Evolutionary conservation across 1,140 invertebrate species (phyloP).

Genomic region (Drosophila quadrilineata): DNA sequence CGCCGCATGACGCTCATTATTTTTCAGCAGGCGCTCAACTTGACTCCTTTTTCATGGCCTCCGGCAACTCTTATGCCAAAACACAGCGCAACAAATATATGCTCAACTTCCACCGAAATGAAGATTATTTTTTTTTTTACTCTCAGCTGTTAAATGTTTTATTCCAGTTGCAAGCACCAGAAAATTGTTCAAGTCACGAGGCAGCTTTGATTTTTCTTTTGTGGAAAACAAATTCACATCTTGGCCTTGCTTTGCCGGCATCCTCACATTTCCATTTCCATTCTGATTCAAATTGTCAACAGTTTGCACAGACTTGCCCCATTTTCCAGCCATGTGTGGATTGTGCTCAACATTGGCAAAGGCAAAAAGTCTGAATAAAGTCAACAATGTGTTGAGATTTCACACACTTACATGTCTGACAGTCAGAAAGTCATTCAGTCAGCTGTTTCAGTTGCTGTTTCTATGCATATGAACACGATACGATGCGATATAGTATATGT

Average conservation of each 20-base stretch:
- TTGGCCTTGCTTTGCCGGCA: constrained; percentile 22
- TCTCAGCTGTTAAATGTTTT: constrained; percentile 38
- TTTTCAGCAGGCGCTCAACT: constrained; percentile 23
- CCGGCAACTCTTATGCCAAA: neutral
- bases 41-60: constrained; percentile 1
- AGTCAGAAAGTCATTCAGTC: constrained; percentile 32
- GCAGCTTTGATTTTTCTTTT: no score
- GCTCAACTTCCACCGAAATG: no score
- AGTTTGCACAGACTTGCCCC: constrained; percentile 51
- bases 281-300: constrained; percentile 66
- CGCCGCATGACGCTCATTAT: constrained; percentile 33
- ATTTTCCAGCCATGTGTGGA: constrained; percentile 58
- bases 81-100: constrained; percentile 2
- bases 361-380: constrained; percentile 4
- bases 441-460: constrained; percentile 26
- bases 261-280: neutral
- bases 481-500: no score
- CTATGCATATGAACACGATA: no score
- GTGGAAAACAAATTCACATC: constrained; percentile 8
- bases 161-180: no score
- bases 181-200: no score
- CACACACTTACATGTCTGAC: constrained; percentile 38
- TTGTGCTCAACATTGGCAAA: neutral
- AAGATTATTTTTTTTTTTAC: no score
- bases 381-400: no score